Evolutionary conservation across 1,140 invertebrate species (phyloP).

Genomic region (Drosophila nasuta): DNA sequence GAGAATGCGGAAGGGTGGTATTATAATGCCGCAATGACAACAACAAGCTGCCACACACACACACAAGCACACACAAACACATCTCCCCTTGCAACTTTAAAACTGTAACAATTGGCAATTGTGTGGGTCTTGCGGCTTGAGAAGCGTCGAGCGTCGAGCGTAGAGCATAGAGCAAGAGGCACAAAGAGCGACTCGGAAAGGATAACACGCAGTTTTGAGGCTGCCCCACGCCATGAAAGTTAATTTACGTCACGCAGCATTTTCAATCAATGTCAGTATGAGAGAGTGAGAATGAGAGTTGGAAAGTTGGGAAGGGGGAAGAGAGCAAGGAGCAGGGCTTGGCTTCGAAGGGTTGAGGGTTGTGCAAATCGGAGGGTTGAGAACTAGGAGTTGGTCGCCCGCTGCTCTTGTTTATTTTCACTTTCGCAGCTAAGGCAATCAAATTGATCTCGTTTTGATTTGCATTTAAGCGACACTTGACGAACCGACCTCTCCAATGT

Average conservation of each 20-base stretch:
- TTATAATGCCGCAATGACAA: conserved; percentile 76
- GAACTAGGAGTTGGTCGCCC: conserved; percentile 37
- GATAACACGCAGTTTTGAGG: conserved; percentile 78
- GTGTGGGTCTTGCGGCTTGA: conserved; percentile 80
- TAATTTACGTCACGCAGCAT: conserved; percentile 83
- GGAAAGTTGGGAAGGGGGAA: too few species aligned
- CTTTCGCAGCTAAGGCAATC: conserved; percentile 67
- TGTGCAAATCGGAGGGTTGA: not conserved
- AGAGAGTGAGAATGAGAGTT: conserved; percentile 1
- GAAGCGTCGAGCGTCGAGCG: conserved; percentile 40
- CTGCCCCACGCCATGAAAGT: conserved; percentile 74
- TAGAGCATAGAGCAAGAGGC: not conserved
- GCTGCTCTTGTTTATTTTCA: conserved; percentile 77
- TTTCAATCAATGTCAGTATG: conserved; percentile 78
- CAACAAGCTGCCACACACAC: conserved; percentile 73
- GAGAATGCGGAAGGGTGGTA: conserved; percentile 17
- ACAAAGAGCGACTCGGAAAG: conserved; percentile 55
- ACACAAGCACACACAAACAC: conserved; percentile 14
- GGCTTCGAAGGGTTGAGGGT: conserved; percentile 33
- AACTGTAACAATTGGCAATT: conserved; percentile 83
- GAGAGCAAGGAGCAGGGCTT: not conserved
- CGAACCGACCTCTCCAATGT: conserved; percentile 50
- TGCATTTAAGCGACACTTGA: conserved; percentile 82
- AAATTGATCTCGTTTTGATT: conserved; percentile 80
- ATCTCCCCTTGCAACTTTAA: conserved; percentile 57